Percentiles rank a stretch among this genome's conserved stretches.
Evolutionary conservation across 2,113 vertebrate genomes (phyloP).

Genomic region (Electrona antarctica): DNA sequence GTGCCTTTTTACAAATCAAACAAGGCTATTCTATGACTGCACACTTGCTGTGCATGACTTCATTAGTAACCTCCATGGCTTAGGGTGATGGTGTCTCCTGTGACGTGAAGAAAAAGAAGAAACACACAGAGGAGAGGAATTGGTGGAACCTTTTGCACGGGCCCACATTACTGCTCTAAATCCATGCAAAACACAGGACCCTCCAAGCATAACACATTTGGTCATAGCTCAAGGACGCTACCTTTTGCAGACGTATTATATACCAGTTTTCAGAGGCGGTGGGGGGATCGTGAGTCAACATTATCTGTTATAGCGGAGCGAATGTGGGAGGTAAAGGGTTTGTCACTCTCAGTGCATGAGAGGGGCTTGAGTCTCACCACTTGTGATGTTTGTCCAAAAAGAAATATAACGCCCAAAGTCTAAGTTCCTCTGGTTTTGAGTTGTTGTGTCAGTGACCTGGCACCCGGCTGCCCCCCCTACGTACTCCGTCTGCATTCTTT

Average conservation of each 20-base stretch:
- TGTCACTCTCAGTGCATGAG: conserved; percentile 76
- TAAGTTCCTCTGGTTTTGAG: conserved; percentile 85
- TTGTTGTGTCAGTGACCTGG: conserved; percentile 90
- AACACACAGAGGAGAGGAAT: conserved; percentile 30
- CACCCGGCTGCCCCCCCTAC: conserved; percentile 36
- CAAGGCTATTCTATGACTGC: conserved; percentile 39
- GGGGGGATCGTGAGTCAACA: conserved; percentile 88
- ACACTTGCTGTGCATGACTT: conserved; percentile 38
- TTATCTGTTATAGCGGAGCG: conserved; percentile 92
- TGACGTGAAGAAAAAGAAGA: conserved; percentile 15
- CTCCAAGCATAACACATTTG: conserved; percentile 92
- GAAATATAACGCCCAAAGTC: conserved; percentile 88
- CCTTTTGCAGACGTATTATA: conserved; percentile 85
- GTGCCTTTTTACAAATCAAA: conserved; percentile 40
- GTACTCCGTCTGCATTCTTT: conserved; percentile 24
- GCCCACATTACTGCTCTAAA: conserved; percentile 82
- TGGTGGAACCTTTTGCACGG: conserved; percentile 66
- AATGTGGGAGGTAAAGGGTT: conserved; percentile 86
- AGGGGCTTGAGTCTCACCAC: conserved; percentile 78
- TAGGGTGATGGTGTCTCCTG: conserved; percentile 36
- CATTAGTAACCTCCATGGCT: conserved; percentile 50
- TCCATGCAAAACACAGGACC: conserved; percentile 80
- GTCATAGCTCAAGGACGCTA: conserved; percentile 90
- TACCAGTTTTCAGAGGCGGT: conserved; percentile 88
- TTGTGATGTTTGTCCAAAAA: conserved; percentile 77